Evolutionary conservation across 2,888 invertebrate species (phyloP).

Genomic region (Clanis bilineata): DNA sequence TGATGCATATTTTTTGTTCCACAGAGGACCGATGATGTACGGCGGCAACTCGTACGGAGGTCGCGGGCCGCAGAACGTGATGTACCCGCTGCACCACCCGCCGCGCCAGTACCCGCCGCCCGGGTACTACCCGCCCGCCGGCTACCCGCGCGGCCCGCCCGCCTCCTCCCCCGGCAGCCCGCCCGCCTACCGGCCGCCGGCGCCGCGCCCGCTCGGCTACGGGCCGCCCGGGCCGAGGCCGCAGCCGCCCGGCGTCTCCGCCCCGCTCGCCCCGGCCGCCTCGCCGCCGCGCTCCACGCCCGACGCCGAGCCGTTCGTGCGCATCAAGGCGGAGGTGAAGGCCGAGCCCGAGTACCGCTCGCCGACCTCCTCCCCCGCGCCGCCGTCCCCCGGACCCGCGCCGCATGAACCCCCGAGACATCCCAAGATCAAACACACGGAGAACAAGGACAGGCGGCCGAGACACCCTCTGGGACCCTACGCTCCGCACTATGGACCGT

Average conservation of each 20-base stretch:
- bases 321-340: constrained; percentile 74
- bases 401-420: constrained; percentile 58
- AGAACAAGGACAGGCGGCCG: constrained; percentile 68
- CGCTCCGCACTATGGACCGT: constrained; percentile 73
- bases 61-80: constrained; percentile 47
- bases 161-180: constrained; percentile 37
- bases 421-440: constrained; percentile 74
- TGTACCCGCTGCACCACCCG: constrained; percentile 43
- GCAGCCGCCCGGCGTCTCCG: constrained; percentile 24
- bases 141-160: constrained; percentile 40
- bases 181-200: constrained; percentile 10
- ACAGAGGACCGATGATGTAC: constrained; percentile 73
- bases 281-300: constrained; percentile 26
- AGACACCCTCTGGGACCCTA: constrained; percentile 74
- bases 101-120: constrained; percentile 43
- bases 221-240: constrained; percentile 49
- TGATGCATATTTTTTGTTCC: not conserved
- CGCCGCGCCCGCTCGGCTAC: constrained; percentile 18
- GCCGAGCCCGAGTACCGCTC: constrained; percentile 72
- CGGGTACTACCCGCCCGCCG: constrained; percentile 34
- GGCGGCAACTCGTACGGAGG: constrained; percentile 54
- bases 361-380: constrained; percentile 51
- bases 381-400: constrained; percentile 48
- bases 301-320: constrained; percentile 45
- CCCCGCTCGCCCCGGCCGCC: constrained; percentile 23